A percentile compares a stretch with the other conserved stretches of the same genome.
Conservation (phyloP, 2,888 invertebrate species). For the Podotricha telesiphe region DNA sequence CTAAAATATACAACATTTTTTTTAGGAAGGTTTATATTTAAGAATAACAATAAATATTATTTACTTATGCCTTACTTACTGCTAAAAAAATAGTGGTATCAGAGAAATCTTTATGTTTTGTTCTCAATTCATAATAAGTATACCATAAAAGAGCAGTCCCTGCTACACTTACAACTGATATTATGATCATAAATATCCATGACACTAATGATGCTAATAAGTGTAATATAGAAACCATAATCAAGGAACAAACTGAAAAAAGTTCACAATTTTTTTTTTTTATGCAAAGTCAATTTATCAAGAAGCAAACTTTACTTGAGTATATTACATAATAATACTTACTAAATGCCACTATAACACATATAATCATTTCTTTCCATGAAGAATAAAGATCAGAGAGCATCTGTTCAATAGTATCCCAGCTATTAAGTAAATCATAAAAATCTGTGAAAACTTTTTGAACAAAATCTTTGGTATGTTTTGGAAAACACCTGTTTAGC, state of each 20-base stretch:
- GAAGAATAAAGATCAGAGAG: slow-evolving; percentile 94
- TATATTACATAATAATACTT: slow-evolving; percentile 62
- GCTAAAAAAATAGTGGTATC: slow-evolving; percentile 60
- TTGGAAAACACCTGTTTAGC: slow-evolving; percentile 94
- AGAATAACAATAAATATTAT: slow-evolving; percentile 12
- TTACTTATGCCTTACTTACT: slow-evolving; percentile 57
- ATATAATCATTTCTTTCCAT: slow-evolving; percentile 92
- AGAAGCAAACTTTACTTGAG: background rate
- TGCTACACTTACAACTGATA: slow-evolving; percentile 89
- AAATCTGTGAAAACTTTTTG: slow-evolving; percentile 87
- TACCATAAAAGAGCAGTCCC: slow-evolving; percentile 94
- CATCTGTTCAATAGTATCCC: slow-evolving; percentile 95
- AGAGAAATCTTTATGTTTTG: slow-evolving; percentile 73
- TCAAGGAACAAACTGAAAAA: slow-evolving; percentile 91
- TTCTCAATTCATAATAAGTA: slow-evolving; percentile 91
- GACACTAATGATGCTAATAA: slow-evolving; percentile 92
- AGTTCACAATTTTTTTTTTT: too few species aligned
- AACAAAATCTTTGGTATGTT: slow-evolving; percentile 86
- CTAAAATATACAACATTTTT: slow-evolving; percentile 78
- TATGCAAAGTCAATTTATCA: too few species aligned
- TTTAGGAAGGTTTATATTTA: slow-evolving; percentile 3
- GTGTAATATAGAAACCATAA: slow-evolving; percentile 92
- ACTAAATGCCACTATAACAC: slow-evolving; percentile 93
- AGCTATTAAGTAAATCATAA: slow-evolving; percentile 92
- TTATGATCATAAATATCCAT: slow-evolving; percentile 93